These are phyloP conservation scores for Ameiurus melas DNA, from an alignment of 2,113 vertebrate genomes.

Conservation along the genomic window DNA sequence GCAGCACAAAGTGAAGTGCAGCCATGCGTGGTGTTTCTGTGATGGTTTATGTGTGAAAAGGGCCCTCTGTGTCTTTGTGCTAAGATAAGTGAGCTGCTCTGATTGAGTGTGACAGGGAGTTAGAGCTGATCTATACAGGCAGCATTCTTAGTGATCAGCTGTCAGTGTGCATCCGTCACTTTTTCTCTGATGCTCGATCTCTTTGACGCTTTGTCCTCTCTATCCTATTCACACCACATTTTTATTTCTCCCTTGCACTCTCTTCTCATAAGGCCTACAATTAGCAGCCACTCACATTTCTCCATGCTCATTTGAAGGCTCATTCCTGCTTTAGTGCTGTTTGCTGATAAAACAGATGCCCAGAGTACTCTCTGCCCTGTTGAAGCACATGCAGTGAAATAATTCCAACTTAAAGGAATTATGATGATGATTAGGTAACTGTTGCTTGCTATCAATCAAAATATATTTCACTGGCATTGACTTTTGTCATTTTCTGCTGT, in stretches of 20 bases:
- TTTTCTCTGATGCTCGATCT: slow-evolving; percentile 41
- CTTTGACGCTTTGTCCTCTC: slow-evolving; percentile 49
- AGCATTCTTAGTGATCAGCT: slow-evolving; percentile 72
- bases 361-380: not conserved
- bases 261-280: slow-evolving; percentile 31
- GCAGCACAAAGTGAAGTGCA: slow-evolving; percentile 43
- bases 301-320: slow-evolving; percentile 46
- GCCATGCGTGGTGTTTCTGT: slow-evolving; percentile 51
- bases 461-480: slow-evolving; percentile 1
- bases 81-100: slow-evolving; percentile 68
- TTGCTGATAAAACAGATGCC: slow-evolving; percentile 31
- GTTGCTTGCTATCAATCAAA: slow-evolving; percentile 3
- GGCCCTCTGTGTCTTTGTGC: slow-evolving; percentile 66
- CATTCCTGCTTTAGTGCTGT: slow-evolving; percentile 21
- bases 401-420: slow-evolving; percentile 10
- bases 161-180: slow-evolving; percentile 72
- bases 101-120: slow-evolving; percentile 70
- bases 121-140: slow-evolving; percentile 66
- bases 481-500: not conserved
- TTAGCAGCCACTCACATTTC: slow-evolving; percentile 8
- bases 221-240: slow-evolving; percentile 53
- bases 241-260: slow-evolving; percentile 40
- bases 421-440: slow-evolving; percentile 10
- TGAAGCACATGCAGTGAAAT: slow-evolving; percentile 3
- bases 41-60: slow-evolving; percentile 62